These are phyloP conservation scores for Papilio aristodemus DNA, from an alignment of 1,140 invertebrate species.

Conservation along the genomic window DNA sequence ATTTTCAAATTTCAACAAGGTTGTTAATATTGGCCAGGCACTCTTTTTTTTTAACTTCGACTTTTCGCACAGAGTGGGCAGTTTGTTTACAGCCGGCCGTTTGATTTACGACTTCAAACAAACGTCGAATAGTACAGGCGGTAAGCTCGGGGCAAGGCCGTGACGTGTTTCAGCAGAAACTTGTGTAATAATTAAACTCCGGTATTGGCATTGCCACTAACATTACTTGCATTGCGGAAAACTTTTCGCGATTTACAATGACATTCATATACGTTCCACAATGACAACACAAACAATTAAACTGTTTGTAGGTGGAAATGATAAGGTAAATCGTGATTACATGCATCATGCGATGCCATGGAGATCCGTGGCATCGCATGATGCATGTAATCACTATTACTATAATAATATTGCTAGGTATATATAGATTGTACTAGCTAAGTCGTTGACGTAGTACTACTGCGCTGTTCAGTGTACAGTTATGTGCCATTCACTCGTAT, in stretches of 20 bases:
- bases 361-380: conserved; percentile 8
- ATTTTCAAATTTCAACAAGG: conserved; percentile 48
- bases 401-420: not conserved
- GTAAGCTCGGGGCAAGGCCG: conserved; percentile 50
- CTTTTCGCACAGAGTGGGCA: conserved; percentile 61
- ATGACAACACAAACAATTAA: conserved; percentile 14
- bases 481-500: conserved; percentile 37
- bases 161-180: conserved; percentile 49
- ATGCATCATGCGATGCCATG: conserved; percentile 17
- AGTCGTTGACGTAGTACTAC: conserved; percentile 28
- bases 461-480: conserved; percentile 25
- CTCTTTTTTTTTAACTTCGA: conserved; percentile 41
- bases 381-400: conserved; percentile 18
- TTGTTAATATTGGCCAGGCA: conserved; percentile 49
- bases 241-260: conserved; percentile 12
- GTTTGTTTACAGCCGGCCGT: conserved; percentile 60
- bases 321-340: conserved; percentile 17
- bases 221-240: conserved; percentile 1
- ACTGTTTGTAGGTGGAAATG: not conserved
- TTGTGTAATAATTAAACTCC: conserved; percentile 40
- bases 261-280: conserved; percentile 10
- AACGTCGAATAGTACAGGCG: conserved; percentile 47
- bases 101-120: conserved; percentile 60
- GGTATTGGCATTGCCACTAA: conserved; percentile 23
- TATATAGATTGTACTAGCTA: conserved; percentile 11